Percentiles rank a stretch among this genome's conserved stretches.
phyloP scores from a whole-genome alignment of 1,140 invertebrate species.

The Sitobion miscanthi region DNA sequence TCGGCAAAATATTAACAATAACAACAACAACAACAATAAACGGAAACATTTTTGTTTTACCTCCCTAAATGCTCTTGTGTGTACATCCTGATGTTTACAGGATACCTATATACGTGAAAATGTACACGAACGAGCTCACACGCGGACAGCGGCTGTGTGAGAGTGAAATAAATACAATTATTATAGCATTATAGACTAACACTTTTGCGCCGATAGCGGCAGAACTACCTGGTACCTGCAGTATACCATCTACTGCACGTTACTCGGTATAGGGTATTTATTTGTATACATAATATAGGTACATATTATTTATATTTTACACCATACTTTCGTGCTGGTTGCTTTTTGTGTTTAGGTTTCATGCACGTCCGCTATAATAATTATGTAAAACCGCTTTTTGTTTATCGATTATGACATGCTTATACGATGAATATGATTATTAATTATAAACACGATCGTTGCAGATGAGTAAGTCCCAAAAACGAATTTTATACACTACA shows the following conservation, averaged over 20 bases:
- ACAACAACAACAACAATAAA: constrained; percentile 5
- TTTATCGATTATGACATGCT: background rate
- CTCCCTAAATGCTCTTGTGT: background rate
- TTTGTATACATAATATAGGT: background rate
- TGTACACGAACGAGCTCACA: background rate
- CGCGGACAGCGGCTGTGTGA: background rate
- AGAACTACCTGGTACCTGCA: background rate
- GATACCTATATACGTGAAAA: background rate
- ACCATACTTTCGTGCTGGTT: background rate
- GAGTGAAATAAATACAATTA: background rate
- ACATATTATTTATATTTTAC: background rate
- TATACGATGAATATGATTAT: background rate
- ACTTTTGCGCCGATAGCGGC: background rate
- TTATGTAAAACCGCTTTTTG: background rate
- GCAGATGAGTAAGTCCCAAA: background rate
- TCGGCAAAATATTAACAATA: constrained; percentile 25
- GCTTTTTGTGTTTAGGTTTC: background rate
- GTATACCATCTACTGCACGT: background rate
- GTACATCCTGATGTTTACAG: background rate
- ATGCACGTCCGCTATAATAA: background rate
- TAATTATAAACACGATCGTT: background rate
- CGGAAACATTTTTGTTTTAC: background rate
- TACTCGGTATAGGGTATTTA: background rate
- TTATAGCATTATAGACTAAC: background rate
- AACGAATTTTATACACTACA: background rate